Conservation (phyloP, 1,140 invertebrate genomes). For the Zaprionus ghesquierei region DNA sequence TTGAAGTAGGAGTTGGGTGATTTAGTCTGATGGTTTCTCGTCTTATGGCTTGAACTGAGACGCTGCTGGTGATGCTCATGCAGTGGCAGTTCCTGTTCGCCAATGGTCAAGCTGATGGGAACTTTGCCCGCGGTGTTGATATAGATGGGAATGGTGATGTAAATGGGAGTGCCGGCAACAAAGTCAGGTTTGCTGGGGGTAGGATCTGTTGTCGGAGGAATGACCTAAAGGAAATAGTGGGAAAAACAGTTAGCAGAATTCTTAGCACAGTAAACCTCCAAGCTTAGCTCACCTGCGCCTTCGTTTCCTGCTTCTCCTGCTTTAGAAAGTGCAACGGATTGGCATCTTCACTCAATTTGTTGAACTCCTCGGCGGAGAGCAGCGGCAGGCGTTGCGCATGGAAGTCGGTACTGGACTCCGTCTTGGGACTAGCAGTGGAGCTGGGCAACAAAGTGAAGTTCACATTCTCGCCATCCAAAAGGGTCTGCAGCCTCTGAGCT, state of each 20-base stretch:
- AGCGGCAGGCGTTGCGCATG: slow-evolving; percentile 48
- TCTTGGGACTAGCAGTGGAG: background rate
- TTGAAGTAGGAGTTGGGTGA: slow-evolving; percentile 63
- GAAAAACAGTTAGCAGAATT: background rate
- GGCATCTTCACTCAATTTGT: slow-evolving; percentile 53
- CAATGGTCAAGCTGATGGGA: slow-evolving; percentile 56
- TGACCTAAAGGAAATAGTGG: background rate
- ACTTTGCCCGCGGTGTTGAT: slow-evolving; percentile 53
- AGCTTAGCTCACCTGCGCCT: slow-evolving; percentile 21
- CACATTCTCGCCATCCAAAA: background rate
- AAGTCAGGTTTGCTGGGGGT: background rate
- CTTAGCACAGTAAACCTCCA: background rate
- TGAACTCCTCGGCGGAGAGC: slow-evolving; percentile 50
- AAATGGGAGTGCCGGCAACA: slow-evolving; percentile 44
- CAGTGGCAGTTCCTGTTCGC: slow-evolving; percentile 52
- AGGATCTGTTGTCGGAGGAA: background rate
- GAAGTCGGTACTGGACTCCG: slow-evolving; percentile 41
- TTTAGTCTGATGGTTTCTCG: slow-evolving; percentile 37
- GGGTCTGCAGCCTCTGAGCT: background rate
- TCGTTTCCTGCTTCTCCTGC: slow-evolving; percentile 2
- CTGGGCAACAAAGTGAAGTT: background rate
- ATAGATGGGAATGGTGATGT: slow-evolving; percentile 73
- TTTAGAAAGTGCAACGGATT: slow-evolving; percentile 69
- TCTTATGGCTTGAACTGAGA: background rate
- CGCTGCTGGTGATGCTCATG: slow-evolving; percentile 15